A percentile compares a stretch with the other conserved stretches of the same genome.
Conservation (phyloP, 2,888 invertebrate genomes). For the Amaurobius ferox region DNA sequence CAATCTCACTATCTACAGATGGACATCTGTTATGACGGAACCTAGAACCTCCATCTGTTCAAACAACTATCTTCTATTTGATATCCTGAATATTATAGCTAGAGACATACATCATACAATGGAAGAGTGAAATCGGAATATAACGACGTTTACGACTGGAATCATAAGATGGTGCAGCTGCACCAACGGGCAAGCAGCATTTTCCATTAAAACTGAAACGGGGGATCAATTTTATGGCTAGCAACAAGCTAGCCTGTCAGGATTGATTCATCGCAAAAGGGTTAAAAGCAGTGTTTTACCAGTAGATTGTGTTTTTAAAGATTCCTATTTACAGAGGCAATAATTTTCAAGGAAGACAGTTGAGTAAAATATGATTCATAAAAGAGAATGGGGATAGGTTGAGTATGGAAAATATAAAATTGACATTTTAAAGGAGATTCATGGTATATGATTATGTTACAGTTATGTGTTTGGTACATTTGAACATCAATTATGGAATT, state of each 20-base stretch:
- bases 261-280: constrained; percentile 14
- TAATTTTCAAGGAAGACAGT: not conserved
- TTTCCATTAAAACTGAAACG: constrained; percentile 4
- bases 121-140: not conserved
- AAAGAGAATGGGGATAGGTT: not conserved
- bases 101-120: not conserved
- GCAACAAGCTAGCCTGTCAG: constrained; percentile 9
- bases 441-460: too few species aligned
- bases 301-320: constrained; percentile 18
- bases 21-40: too few species aligned
- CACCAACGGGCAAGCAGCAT: not conserved
- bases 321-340: constrained; percentile 9
- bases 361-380: constrained; percentile 1
- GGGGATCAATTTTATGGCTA: constrained; percentile 7
- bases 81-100: not conserved
- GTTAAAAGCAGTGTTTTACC: constrained; percentile 9
- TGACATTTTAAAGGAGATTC: not conserved
- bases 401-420: not conserved
- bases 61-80: not conserved
- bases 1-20: too few species aligned
- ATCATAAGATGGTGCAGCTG: constrained; percentile 17
- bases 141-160: constrained; percentile 22
- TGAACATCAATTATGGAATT: too few species aligned
- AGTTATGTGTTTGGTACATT: too few species aligned
- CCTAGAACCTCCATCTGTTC: not conserved